Evolutionary conservation across 2,797 vertebrate genomes (phyloP).

Genomic region (Lindbergichthys nudifrons): DNA sequence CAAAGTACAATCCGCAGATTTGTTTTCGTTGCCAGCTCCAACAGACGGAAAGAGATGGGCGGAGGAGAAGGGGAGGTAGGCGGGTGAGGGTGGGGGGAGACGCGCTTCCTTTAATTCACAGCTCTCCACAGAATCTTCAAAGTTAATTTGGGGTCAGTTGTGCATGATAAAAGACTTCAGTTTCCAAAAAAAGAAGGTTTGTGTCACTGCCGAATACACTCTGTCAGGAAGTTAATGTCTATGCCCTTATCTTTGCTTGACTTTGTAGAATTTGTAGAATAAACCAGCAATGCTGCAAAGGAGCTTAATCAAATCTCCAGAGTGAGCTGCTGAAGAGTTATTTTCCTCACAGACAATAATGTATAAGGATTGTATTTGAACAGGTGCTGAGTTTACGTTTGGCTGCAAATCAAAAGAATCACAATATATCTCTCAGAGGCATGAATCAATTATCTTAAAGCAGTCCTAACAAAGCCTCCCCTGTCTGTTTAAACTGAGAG

Average conservation of each 20-base stretch:
- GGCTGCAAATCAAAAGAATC: slow-evolving; percentile 36
- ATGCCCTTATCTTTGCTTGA: slow-evolving; percentile 6
- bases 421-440: slow-evolving; percentile 49
- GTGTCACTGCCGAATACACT: slow-evolving; percentile 9
- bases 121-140: slow-evolving; percentile 57
- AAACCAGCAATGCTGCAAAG: slow-evolving; percentile 7
- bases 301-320: slow-evolving; percentile 32
- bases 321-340: slow-evolving; percentile 22
- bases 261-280: slow-evolving; percentile 12
- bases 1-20: slow-evolving; percentile 72
- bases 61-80: slow-evolving; percentile 30
- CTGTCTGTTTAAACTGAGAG: slow-evolving; percentile 50
- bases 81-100: slow-evolving; percentile 25
- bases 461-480: slow-evolving; percentile 38
- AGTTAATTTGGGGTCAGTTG: slow-evolving; percentile 75
- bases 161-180: slow-evolving; percentile 31
- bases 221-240: slow-evolving; percentile 13
- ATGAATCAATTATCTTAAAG: slow-evolving; percentile 59
- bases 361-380: slow-evolving; percentile 35
- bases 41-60: slow-evolving; percentile 65
- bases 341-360: slow-evolving; percentile 23
- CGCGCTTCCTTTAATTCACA: slow-evolving; percentile 42
- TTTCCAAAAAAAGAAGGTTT: neutral
- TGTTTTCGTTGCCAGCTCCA: slow-evolving; percentile 66
- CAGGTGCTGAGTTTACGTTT: slow-evolving; percentile 50